Percentiles rank a stretch among this genome's conserved stretches.
These are phyloP conservation scores for Ginglymostoma cirratum DNA, from an alignment of 2,113 vertebrate species.

Conservation along the genomic window DNA sequence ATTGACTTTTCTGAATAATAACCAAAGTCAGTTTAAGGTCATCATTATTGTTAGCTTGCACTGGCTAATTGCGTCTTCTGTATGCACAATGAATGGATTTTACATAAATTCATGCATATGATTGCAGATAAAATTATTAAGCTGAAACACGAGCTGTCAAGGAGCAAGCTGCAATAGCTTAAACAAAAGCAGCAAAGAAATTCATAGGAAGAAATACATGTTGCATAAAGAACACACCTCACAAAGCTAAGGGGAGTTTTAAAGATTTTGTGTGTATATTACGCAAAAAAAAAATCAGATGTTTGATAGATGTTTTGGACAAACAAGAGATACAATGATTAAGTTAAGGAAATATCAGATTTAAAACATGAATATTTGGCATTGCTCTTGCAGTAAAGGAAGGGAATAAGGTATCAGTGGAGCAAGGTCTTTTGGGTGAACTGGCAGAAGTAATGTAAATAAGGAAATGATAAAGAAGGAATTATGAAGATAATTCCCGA, in stretches of 20 bases:
- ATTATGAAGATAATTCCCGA: not conserved
- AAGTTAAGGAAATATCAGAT: not conserved
- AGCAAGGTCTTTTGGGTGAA: not conserved
- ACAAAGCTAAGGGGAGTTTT: not conserved
- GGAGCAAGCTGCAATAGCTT: not conserved
- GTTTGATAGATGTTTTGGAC: not conserved
- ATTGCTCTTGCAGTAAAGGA: not conserved
- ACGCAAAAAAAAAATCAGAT: not conserved
- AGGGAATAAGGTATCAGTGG: not conserved
- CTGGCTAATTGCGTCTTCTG: not conserved
- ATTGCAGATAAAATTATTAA: not conserved
- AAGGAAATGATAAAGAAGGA: not conserved
- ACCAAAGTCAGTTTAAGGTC: not conserved
- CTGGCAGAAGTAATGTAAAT: not conserved
- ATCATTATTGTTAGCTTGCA: not conserved
- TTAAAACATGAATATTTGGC: not conserved
- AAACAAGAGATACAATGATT: not conserved
- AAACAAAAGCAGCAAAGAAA: not conserved
- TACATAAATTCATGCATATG: not conserved
- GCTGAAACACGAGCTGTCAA: not conserved
- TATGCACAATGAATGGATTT: not conserved
- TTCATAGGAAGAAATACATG: not conserved
- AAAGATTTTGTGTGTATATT: not conserved
- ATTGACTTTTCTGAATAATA: conserved; percentile 8
- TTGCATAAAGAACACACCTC: not conserved